Evolutionary conservation across 2,797 vertebrate species (phyloP).

Genomic region (Gobio occitaniae): DNA sequence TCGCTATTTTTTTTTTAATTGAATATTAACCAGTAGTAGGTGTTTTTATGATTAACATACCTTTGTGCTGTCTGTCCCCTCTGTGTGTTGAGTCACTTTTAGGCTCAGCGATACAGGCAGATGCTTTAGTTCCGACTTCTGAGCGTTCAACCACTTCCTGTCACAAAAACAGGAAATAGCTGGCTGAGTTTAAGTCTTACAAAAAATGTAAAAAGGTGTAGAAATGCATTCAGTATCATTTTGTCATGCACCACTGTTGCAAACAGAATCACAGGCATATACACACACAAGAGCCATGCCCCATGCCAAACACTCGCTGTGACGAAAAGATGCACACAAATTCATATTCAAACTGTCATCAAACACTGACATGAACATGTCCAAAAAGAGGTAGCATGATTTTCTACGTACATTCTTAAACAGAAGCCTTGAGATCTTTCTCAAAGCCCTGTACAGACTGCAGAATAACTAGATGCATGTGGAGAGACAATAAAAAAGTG

Average conservation of each 20-base stretch:
- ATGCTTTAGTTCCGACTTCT: slow-evolving; percentile 71
- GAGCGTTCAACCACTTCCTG: slow-evolving; percentile 85
- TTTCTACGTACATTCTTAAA: slow-evolving; percentile 75
- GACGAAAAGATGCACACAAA: slow-evolving; percentile 3
- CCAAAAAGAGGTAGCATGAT: slow-evolving; percentile 52
- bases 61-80: slow-evolving; percentile 61
- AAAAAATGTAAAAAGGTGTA: slow-evolving; percentile 72
- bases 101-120: slow-evolving; percentile 60
- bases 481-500: slow-evolving; percentile 54
- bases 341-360: not conserved
- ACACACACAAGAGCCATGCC: slow-evolving; percentile 52
- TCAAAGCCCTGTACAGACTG: slow-evolving; percentile 74
- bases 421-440: slow-evolving; percentile 76
- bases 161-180: slow-evolving; percentile 90
- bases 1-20: not conserved
- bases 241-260: slow-evolving; percentile 60
- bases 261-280: slow-evolving; percentile 37
- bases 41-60: slow-evolving; percentile 56
- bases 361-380: slow-evolving; percentile 57
- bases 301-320: slow-evolving; percentile 41
- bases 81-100: slow-evolving; percentile 59
- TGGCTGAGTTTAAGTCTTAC: slow-evolving; percentile 68
- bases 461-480: slow-evolving; percentile 72
- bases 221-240: slow-evolving; percentile 64
- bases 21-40: not conserved